Conservation (phyloP, 2,888 invertebrate genomes). For the Pheosia gnoma region DNA sequence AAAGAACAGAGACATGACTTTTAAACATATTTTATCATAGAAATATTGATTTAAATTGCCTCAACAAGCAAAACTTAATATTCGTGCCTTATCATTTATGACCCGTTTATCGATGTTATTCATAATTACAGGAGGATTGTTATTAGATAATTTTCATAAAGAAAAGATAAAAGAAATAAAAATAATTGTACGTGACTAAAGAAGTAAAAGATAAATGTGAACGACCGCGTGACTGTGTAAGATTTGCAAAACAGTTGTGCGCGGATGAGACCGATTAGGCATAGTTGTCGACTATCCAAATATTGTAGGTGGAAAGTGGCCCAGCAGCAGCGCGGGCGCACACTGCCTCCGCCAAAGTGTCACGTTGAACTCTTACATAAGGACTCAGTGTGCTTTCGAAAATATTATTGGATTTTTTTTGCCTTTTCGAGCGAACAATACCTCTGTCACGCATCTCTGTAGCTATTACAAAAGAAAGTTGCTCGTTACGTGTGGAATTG, state of each 20-base stretch:
- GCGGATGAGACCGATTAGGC: constrained; percentile 24
- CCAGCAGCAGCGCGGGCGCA: constrained; percentile 63
- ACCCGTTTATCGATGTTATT: neutral
- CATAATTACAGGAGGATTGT: neutral
- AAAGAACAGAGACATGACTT: no score
- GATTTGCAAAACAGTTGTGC: constrained; percentile 5
- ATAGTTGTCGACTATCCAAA: constrained; percentile 60
- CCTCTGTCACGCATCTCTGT: constrained; percentile 52
- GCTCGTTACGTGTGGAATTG: constrained; percentile 49
- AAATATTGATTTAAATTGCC: no score
- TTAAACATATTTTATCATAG: no score
- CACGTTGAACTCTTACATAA: constrained; percentile 84
- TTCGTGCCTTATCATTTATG: neutral
- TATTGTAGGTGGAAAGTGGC: constrained; percentile 78
- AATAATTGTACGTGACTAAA: constrained; percentile 3
- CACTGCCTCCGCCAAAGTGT: constrained; percentile 70
- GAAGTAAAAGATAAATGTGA: constrained; percentile 11
- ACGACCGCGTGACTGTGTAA: constrained; percentile 10
- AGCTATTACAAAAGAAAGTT: constrained; percentile 62
- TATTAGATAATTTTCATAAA: neutral
- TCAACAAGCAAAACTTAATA: neutral
- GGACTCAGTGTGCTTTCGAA: constrained; percentile 79
- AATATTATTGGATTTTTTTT: constrained; percentile 74
- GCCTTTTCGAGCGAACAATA: constrained; percentile 66
- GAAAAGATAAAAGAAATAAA: neutral